These are phyloP conservation scores for Fundulus diaphanus DNA, from an alignment of 2,797 vertebrate species.

Conservation along the genomic window DNA sequence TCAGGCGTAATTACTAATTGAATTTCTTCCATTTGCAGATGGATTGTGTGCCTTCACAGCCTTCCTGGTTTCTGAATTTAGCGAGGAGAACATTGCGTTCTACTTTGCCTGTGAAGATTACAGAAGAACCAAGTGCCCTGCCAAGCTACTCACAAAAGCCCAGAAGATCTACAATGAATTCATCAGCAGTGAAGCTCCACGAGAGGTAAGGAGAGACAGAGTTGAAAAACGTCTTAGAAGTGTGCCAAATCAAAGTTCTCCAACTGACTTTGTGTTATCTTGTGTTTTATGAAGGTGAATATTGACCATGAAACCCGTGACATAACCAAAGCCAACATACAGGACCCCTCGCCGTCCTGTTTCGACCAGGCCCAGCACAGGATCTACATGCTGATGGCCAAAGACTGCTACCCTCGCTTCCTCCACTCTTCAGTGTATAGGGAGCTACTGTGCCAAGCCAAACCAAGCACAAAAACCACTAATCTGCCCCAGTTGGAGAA, in stretches of 20 bases:
- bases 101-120: conserved; percentile 97
- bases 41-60: conserved; percentile 92
- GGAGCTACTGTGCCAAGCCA: conserved; percentile 74
- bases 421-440: conserved; percentile 77
- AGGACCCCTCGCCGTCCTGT: conserved; percentile 62
- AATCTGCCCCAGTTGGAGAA: conserved; percentile 43
- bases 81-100: conserved; percentile 97
- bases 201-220: conserved; percentile 86
- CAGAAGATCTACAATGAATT: conserved; percentile 94
- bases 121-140: conserved; percentile 85
- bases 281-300: conserved; percentile 71
- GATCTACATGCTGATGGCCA: conserved; percentile 86
- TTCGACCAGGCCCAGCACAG: conserved; percentile 81
- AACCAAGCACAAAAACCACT: conserved; percentile 39
- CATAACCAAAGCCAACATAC: conserved; percentile 82
- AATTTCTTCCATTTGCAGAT: conserved; percentile 78
- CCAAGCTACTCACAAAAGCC: conserved; percentile 88
- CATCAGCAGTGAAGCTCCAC: conserved; percentile 91
- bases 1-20: conserved; percentile 26
- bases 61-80: conserved; percentile 95
- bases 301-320: conserved; percentile 85
- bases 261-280: conserved; percentile 20
- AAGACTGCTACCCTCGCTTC: conserved; percentile 86
- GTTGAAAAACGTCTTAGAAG: no score
- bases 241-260: not conserved